Percentiles rank a stretch among this genome's conserved stretches.
Evolutionary conservation across 1,140 invertebrate genomes (phyloP).

Genomic region (Paracyclopina nana): DNA sequence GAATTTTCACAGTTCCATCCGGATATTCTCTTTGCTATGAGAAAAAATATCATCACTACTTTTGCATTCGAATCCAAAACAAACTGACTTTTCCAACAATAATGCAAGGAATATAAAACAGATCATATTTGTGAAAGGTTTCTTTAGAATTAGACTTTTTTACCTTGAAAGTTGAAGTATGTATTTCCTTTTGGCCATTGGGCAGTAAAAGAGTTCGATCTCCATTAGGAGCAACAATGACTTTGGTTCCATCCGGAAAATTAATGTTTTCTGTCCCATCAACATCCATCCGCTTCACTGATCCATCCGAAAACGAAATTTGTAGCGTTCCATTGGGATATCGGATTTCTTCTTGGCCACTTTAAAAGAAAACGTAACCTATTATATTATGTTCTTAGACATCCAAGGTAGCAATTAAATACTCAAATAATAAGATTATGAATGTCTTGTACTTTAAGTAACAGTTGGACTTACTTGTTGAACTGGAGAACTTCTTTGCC

Average conservation of each 20-base stretch:
- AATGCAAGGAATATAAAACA: no score
- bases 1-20: conserved; percentile 69
- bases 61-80: no score
- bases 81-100: no score
- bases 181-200: conserved; percentile 73
- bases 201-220: conserved; percentile 48
- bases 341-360: conserved; percentile 34
- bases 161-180: conserved; percentile 60
- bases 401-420: no score
- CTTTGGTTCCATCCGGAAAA: conserved; percentile 46
- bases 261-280: conserved; percentile 43
- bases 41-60: no score
- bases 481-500: conserved; percentile 14
- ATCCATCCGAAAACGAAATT: conserved; percentile 56
- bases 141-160: no score
- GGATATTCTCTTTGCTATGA: conserved; percentile 64
- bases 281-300: conserved; percentile 32
- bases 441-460: no score
- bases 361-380: no score
- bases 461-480: conserved; percentile 5
- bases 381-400: no score
- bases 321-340: conserved; percentile 54
- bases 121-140: no score
- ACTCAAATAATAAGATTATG: no score
- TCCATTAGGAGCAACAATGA: conserved; percentile 38